Conservation (phyloP, 1,140 invertebrate genomes). For the Ruditapes philippinarum region DNA sequence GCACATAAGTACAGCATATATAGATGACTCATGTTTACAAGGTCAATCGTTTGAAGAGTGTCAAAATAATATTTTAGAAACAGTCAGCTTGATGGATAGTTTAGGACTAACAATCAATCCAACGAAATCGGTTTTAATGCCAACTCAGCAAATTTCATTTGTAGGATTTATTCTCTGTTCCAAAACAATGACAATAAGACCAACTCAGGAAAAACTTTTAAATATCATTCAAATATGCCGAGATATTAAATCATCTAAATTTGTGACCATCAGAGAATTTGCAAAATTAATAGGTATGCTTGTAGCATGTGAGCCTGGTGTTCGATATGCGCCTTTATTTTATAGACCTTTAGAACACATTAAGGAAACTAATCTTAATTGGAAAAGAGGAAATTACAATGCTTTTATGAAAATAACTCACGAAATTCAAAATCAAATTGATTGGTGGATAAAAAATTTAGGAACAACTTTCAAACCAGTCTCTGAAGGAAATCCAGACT, state of each 20-base stretch:
- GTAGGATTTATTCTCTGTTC: conserved; percentile 55
- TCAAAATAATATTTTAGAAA: background rate
- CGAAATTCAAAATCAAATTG: conserved; percentile 8
- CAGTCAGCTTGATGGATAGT: background rate
- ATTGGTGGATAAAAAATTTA: conserved; percentile 56
- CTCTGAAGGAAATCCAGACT: background rate
- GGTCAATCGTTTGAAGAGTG: background rate
- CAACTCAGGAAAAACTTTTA: conserved; percentile 42
- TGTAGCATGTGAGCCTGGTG: conserved; percentile 21
- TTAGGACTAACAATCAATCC: background rate
- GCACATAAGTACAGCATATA: conserved; percentile 43
- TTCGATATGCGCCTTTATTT: conserved; percentile 12
- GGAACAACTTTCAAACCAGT: too few species aligned
- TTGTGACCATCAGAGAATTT: conserved; percentile 24
- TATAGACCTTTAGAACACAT: conserved; percentile 9
- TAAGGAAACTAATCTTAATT: background rate
- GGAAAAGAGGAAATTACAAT: conserved; percentile 53
- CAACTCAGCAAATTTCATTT: conserved; percentile 10
- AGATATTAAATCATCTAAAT: background rate
- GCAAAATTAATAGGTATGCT: background rate
- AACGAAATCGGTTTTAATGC: background rate
- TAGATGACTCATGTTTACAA: conserved; percentile 47
- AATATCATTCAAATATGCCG: background rate
- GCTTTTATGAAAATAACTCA: background rate
- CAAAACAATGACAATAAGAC: conserved; percentile 32